phyloP scores from a whole-genome alignment of 2,888 invertebrate species.

The Ditylenchus weischeri region DNA sequence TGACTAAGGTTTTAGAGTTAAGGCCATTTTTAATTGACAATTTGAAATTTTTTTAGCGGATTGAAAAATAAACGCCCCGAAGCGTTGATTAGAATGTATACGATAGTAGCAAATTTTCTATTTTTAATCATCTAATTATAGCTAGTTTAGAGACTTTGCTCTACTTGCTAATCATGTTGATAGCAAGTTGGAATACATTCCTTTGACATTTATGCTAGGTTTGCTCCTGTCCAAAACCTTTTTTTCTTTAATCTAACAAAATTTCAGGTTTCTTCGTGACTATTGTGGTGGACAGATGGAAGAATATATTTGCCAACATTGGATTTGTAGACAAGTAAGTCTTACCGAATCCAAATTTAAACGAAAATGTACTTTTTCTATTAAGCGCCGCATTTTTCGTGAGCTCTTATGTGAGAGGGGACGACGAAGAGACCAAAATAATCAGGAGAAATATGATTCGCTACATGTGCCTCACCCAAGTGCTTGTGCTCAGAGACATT shows the following conservation, averaged over 20 bases:
- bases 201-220: conserved; percentile 45
- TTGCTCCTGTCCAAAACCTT: too few relatives aligned
- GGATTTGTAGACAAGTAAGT: conserved; percentile 33
- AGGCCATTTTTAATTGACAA: too few relatives aligned
- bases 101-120: too few relatives aligned
- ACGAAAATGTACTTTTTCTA: not conserved
- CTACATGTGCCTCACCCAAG: conserved; percentile 53
- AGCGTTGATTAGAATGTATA: too few relatives aligned
- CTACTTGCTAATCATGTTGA: conserved; percentile 33
- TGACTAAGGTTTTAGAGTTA: too few relatives aligned
- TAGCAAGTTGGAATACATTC: conserved; percentile 40
- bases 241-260: not conserved
- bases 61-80: too few relatives aligned
- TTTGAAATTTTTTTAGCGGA: too few relatives aligned
- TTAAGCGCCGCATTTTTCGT: conserved; percentile 43
- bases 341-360: not conserved
- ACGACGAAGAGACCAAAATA: conserved; percentile 43
- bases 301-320: conserved; percentile 35
- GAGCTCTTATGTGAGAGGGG: conserved; percentile 46
- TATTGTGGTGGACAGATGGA: conserved; percentile 42
- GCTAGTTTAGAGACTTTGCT: conserved; percentile 28
- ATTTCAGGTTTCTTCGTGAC: conserved; percentile 43
- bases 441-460: conserved; percentile 46
- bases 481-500: conserved; percentile 41
- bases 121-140: too few relatives aligned